Percentiles rank a stretch among this genome's conserved stretches.
These are phyloP conservation scores for Epicampocera succincta DNA, from an alignment of 2,888 invertebrate species.

Conservation along the genomic window DNA sequence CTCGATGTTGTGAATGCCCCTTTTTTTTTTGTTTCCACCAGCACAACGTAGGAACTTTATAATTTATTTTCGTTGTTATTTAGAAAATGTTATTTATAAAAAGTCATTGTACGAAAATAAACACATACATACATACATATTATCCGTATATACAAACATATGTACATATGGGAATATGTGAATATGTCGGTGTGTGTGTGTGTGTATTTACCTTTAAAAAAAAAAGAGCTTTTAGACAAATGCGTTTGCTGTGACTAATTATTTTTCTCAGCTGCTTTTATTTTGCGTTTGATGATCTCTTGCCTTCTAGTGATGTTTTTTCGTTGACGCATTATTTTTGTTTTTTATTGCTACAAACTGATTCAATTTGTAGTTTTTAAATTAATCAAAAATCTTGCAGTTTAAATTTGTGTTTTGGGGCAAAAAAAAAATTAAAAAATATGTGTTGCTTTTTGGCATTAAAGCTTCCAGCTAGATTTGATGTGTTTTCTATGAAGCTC, in stretches of 20 bases:
- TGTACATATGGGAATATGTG: no score
- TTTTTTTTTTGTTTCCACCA: no score
- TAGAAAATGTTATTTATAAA: background rate
- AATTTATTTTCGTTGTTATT: constrained; percentile 27
- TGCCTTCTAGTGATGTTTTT: constrained; percentile 2
- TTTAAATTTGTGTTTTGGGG: no score
- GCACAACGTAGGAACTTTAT: background rate
- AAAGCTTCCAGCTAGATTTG: no score
- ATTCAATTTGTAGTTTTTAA: constrained; percentile 9
- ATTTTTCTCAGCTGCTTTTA: background rate
- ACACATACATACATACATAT: background rate
- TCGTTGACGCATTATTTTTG: background rate
- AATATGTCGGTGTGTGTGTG: no score
- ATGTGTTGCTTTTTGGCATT: no score
- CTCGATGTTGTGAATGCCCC: no score
- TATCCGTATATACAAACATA: no score
- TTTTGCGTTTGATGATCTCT: constrained; percentile 8
- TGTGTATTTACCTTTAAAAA: no score
- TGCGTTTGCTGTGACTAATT: constrained; percentile 29
- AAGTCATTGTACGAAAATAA: constrained; percentile 41
- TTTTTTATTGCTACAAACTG: background rate
- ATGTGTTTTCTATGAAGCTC: no score
- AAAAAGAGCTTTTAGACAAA: background rate
- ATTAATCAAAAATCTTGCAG: no score
- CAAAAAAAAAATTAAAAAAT: background rate